Evolutionary conservation across 2,888 invertebrate species (phyloP), one percentile per base, ranked within the genome.

Genomic region (Oligia fasciuncula): DNA sequence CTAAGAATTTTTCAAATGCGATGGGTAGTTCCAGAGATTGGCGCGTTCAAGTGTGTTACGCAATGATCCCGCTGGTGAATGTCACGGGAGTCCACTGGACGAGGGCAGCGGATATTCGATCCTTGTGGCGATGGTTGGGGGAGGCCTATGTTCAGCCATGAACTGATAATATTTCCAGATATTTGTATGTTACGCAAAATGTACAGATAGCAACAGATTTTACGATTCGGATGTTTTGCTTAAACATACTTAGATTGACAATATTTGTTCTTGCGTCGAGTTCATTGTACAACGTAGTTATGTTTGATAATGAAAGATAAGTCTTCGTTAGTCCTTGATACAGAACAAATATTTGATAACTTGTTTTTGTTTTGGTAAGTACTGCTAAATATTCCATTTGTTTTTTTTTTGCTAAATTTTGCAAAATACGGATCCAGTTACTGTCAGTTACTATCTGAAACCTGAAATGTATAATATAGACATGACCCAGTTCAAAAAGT

Each of bases 231-330:
- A 73, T 70, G 81, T 73, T 60, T 68, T 77, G 2, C 17, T 23
- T 54, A 67, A n/a, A 73, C 2, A 29, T 62, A 57, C 9, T 4
- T n/a, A 35, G 9, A 54, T 46, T 66, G 49, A 73, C 70, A 71
- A 66, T 51, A 51, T 66, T 67, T 77, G 23, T 76, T 77, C 73
- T 77, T 78, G 70, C 73, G 67, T 75, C n/a, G 69, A 85, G 85
- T 80, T 85, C 84, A 78, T 77, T 80, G 85, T 80, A 74, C 84
- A 80, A 19, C 60, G 43, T 57, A 35, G 60, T 79, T 29, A 71
- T 62, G 23, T 78, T 81, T 82, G 62, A 49, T 68, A 68, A 69
- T 49, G 19, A 29, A 40, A 65, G 79, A 85, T 83, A 86, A 83
- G 66, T 49, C 14, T 77, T 35, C 5, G 11, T 14, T 35, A 66